Conservation (phyloP, 1,140 invertebrate genomes). For the Danaus plexippus region DNA sequence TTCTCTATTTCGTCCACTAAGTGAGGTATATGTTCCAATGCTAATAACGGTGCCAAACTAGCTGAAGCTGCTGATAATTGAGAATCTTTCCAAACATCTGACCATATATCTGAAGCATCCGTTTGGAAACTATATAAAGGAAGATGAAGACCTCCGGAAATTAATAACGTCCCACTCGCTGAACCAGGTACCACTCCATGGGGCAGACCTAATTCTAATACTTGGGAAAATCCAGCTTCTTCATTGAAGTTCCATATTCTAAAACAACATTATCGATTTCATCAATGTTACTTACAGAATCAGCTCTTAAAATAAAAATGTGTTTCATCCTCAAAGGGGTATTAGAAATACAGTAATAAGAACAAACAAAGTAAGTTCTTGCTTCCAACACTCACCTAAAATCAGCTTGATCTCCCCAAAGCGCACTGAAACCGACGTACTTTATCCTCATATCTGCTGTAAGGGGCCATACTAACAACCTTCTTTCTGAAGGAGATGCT, state of each 20-base stretch:
- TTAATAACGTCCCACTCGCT: conserved; percentile 72
- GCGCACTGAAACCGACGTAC: conserved; percentile 74
- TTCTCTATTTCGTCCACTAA: conserved; percentile 62
- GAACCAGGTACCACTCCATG: conserved; percentile 75
- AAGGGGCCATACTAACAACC: conserved; percentile 72
- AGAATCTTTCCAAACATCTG: conserved; percentile 56
- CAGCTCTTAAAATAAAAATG: conserved; percentile 9
- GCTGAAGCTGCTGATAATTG: conserved; percentile 55
- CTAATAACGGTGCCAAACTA: conserved; percentile 55
- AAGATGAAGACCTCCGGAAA: conserved; percentile 74
- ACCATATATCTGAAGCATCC: conserved; percentile 46
- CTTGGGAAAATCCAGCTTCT: conserved; percentile 78
- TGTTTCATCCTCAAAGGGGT: neutral
- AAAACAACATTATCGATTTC: conserved; percentile 16
- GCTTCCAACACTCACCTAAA: conserved; percentile 67
- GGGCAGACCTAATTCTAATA: conserved; percentile 75
- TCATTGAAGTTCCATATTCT: conserved; percentile 80
- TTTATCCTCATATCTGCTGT: conserved; percentile 73
- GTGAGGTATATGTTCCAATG: conserved; percentile 67
- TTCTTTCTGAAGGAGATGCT: conserved; percentile 62
- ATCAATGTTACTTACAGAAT: too few species aligned
- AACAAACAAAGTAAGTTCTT: too few species aligned
- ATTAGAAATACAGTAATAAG: too few species aligned
- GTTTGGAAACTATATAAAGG: conserved; percentile 56
- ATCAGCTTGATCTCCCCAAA: conserved; percentile 75